These are phyloP conservation scores for Paramormyrops hopkinsi DNA, from an alignment of 2,797 vertebrate genomes.

Conservation along the genomic window DNA sequence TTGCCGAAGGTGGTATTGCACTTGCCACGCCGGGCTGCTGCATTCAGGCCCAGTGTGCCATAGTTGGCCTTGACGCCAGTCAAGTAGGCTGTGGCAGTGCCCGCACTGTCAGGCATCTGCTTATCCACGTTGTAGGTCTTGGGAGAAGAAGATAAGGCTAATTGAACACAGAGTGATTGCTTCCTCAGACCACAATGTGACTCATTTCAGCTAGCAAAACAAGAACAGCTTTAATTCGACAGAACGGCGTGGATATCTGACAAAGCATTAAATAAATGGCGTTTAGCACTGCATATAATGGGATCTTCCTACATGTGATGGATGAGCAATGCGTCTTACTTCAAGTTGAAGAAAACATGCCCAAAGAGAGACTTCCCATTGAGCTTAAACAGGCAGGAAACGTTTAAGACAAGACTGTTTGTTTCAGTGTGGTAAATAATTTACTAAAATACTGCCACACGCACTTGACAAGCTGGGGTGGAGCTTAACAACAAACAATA, in stretches of 20 bases:
- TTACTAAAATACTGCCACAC: background rate
- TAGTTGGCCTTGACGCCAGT: constrained; percentile 73
- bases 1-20: constrained; percentile 53
- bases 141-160: background rate
- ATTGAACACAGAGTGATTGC: background rate
- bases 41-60: constrained; percentile 64
- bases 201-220: background rate
- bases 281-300: background rate
- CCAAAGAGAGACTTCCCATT: background rate
- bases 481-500: background rate
- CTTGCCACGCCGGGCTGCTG: constrained; percentile 41
- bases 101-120: constrained; percentile 74
- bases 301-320: background rate
- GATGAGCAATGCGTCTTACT: background rate
- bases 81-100: constrained; percentile 65
- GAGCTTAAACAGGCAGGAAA: background rate
- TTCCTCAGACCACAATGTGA: background rate
- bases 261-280: background rate
- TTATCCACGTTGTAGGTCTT: constrained; percentile 71
- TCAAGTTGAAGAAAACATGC: background rate
- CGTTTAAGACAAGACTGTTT: background rate
- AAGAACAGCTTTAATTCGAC: background rate
- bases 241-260: background rate
- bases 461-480: background rate
- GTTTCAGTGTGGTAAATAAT: background rate